These are phyloP conservation scores for Parauchenoglanis punctatus DNA, from an alignment of 2,797 vertebrate species.

Conservation along the genomic window DNA sequence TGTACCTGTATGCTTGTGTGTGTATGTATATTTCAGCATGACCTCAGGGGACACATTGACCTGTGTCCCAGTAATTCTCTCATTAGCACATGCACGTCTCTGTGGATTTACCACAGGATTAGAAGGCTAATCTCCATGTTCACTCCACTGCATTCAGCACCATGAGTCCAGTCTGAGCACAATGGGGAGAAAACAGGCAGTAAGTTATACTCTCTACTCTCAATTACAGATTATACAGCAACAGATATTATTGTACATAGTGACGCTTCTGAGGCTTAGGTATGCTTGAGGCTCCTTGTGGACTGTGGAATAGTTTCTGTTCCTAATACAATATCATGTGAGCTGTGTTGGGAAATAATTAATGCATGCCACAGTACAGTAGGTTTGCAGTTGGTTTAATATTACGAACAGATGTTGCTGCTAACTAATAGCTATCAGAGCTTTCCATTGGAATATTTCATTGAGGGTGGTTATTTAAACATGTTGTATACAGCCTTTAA, in stretches of 20 bases:
- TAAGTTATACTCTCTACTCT: conserved; percentile 24
- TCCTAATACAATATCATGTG: neutral
- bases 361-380: neutral
- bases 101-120: conserved; percentile 59
- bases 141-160: conserved; percentile 2
- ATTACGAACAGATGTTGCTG: neutral
- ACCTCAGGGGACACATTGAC: conserved; percentile 35
- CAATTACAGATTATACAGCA: conserved; percentile 3
- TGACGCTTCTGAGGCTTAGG: neutral
- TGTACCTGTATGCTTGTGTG: neutral
- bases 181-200: conserved; percentile 54
- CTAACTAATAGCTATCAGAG: neutral
- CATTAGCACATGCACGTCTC: conserved; percentile 53
- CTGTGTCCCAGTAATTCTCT: conserved; percentile 54
- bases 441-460: neutral
- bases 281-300: neutral
- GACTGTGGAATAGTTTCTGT: neutral
- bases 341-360: neutral
- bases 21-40: conserved; percentile 19
- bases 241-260: conserved; percentile 15
- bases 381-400: neutral
- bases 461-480: neutral
- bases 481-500: neutral
- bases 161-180: conserved; percentile 32
- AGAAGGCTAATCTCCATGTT: conserved; percentile 34